Base-by-base conservation (phyloP, 2,113 vertebrate species). In the Ictidomys tridecemlineatus region DNA sequence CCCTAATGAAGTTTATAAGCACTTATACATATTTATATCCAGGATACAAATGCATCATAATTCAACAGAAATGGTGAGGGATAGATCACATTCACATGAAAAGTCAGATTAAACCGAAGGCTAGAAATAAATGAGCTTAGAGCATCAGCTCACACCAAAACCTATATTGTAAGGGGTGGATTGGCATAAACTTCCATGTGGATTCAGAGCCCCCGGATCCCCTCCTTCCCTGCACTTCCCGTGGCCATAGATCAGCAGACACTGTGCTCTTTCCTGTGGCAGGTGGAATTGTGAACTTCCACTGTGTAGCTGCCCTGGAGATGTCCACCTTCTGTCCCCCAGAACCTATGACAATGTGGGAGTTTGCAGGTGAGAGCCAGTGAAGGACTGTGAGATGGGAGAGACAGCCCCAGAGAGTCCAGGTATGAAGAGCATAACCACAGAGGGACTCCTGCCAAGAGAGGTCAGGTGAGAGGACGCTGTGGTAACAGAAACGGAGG, bases 1-100 rank as follows among this genome's bases (percentile, higher is more conserved):
- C 97, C n/a, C 96, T 96, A 98, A 98, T 97, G 98, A 98, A 98
- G 89, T 94, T 98, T 97, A 98, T 97, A 92, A 37, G 82, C 78
- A 45, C 94, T 37, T 98, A 98, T 98, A 93, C 94, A 96, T 97
- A 98, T 97, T 98, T 98, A 97, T 96, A 91, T 96, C 63, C 30
- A 93, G 96, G 97, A 93, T 88, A 45, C 82, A 96, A 98, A 97
- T 42, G 89, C 94, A 97, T 92, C 97, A 97, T 97, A 95, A 93
- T 95, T 95, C 97, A 96, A 85, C 83, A 0, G 26, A 97, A 98
- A 72, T 73, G 93, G 85, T 92, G 67, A 83, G 89, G 65, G 97
- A 97, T 96, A 98, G 97, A 95, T 98, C 92, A 97, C 82, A 83
- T 95, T 97, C 97, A 87, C 97, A 95, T 89, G 91, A 58, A 34